Conservation (phyloP, 2,797 vertebrate species). For the Poeciliopsis infans region DNA sequence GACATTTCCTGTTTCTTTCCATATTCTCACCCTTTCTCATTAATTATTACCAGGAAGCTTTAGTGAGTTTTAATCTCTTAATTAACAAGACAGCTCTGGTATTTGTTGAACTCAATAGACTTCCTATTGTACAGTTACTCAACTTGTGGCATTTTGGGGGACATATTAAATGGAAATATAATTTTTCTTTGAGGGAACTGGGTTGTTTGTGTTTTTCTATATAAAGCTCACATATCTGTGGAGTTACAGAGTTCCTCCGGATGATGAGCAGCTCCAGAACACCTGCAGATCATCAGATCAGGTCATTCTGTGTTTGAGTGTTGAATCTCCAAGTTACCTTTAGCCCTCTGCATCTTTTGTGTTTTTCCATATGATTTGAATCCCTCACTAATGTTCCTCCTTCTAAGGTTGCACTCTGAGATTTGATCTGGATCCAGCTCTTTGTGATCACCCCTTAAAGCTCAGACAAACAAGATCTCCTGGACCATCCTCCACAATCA, state of each 20-base stretch:
- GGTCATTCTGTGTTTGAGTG: background rate
- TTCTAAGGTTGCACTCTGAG: background rate
- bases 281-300: background rate
- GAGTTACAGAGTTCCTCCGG: background rate
- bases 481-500: background rate
- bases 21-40: slow-evolving; percentile 3
- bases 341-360: background rate
- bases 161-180: slow-evolving; percentile 10
- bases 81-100: slow-evolving; percentile 4
- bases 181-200: background rate
- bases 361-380: background rate
- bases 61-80: slow-evolving; percentile 19
- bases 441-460: background rate
- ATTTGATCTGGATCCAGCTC: too few relatives aligned
- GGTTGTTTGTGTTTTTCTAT: too few relatives aligned
- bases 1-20: background rate
- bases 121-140: slow-evolving; percentile 6
- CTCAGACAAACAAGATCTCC: background rate
- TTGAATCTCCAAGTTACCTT: background rate
- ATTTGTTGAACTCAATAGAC: slow-evolving; percentile 11
- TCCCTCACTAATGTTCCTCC: background rate
- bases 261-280: background rate
- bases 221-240: too few relatives aligned
- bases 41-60: slow-evolving; percentile 6
- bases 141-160: slow-evolving; percentile 16